Evolutionary conservation across 2,888 invertebrate genomes (phyloP), one percentile per base, ranked within the genome.

Genomic region (Lutraria lutraria): DNA sequence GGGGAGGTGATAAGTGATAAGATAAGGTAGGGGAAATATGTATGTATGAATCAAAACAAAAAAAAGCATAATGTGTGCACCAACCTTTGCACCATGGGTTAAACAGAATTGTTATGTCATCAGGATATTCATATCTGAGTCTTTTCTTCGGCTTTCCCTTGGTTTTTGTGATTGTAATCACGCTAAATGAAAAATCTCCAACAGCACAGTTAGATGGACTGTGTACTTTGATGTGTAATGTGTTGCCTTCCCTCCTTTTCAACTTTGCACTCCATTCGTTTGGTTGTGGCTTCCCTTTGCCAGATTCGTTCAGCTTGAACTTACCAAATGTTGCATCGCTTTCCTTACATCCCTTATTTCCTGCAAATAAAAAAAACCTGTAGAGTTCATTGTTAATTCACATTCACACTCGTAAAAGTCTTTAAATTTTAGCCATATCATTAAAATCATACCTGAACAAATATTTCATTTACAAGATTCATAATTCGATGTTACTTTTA

Each of bases 1-100:
- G n/a, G n/a, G n/a, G n/a, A n/a, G n/a, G n/a, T n/a, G n/a, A n/a
- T n/a, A n/a, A n/a, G n/a, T n/a, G n/a, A n/a, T n/a, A n/a, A n/a
- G n/a, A n/a, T n/a, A n/a, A n/a, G n/a, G n/a, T n/a, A n/a, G n/a
- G n/a, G n/a, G n/a, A n/a, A n/a, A n/a, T n/a, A n/a, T n/a, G n/a
- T n/a, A n/a, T n/a, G n/a, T n/a, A n/a, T n/a, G n/a, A n/a, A n/a
- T n/a, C n/a, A n/a, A n/a, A n/a, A n/a, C n/a, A n/a, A n/a, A n/a
- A n/a, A n/a, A n/a, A n/a, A n/a, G 19, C 13, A 56, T 8, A 2
- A 19, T 19, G 12, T 12, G 6, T 56, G 19, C 34, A 60, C 68
- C 10, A 21, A 98, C 98, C 98, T 97, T 98, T 97, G 96, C 98
- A 98, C 99, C 99, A 99, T 0, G 99, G 98, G 97, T 99, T 99